Base-by-base conservation (phyloP, 1,140 invertebrate genomes). In the Cydia splendana region DNA sequence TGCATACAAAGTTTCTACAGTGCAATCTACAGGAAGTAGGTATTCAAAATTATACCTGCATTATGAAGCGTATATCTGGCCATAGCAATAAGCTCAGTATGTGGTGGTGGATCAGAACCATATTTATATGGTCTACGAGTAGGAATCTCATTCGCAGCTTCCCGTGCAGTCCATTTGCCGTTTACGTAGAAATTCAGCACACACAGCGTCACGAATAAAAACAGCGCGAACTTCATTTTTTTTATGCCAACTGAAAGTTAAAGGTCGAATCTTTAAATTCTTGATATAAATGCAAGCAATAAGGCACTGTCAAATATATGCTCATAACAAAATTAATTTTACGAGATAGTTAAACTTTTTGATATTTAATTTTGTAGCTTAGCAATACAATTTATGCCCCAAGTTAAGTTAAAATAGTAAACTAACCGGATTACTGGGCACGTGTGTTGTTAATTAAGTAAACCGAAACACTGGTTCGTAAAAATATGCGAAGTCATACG, bases 1-100 rank as follows among this genome's bases (percentile, higher is more conserved):
- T 51, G 15, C 48, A 12, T 51, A 15, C 48, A 51, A 51, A 13
- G 3, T 15, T 51, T 51, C 48, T n/a, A 51, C 4, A 15, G 48
- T 13, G 3, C 15, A 51, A 13, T 48, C 45, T 24, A 62, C 10
- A 10, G 9, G n/a, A 10, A 62, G 24, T 62, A 24, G 1, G 0
- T 24, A 10, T 3, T 24, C 20, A 24, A 65, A 30, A 15, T 75
- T 75, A 82, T 85, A 93, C 91, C 85, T 65, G 85, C 82, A 78
- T 91, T 93, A 73, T 93, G 91, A 24, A 91, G 79, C 0, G 91
- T 89, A 65, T 93, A 93, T 90, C 91, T 84, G 5, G 91, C 90
- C 91, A 93, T 93, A 13, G 88, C 81, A n/a, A 93, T 85, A 18
- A 91, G 24, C 76, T 93, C 91, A 0, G 81, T 91, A 67, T 93